Conservation (phyloP, 2,888 invertebrate genomes). For the Tricholauxania praeusta region DNA sequence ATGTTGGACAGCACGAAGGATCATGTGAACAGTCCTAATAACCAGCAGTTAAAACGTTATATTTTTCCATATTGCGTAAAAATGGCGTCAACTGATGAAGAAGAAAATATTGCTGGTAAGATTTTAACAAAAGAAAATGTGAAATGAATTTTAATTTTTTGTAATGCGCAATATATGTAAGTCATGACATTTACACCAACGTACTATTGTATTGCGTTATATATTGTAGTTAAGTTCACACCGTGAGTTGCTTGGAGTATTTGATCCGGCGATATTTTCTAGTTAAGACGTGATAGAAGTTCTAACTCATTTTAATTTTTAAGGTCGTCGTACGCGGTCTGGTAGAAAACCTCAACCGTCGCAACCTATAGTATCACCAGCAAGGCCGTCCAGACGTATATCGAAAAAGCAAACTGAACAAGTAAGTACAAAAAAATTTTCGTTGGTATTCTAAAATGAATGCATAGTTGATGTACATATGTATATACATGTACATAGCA, state of each 20-base stretch:
- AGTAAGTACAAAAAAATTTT: slow-evolving; percentile 63
- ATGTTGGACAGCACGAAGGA: no score
- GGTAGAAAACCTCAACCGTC: slow-evolving; percentile 67
- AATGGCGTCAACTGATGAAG: slow-evolving; percentile 68
- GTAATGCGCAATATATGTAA: no score
- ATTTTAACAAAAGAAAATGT: slow-evolving; percentile 25
- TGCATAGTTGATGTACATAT: no score
- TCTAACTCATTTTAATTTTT: slow-evolving; percentile 35
- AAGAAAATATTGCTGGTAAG: slow-evolving; percentile 51
- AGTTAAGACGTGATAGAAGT: no score
- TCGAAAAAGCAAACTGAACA: slow-evolving; percentile 62
- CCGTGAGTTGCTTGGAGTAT: no score
- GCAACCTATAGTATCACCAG: slow-evolving; percentile 56
- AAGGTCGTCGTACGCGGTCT: slow-evolving; percentile 73
- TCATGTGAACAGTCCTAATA: no score
- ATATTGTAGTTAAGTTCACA: no score
- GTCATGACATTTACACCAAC: no score
- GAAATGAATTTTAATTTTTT: background rate
- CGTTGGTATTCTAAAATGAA: no score
- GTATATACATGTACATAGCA: no score
- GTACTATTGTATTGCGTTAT: no score
- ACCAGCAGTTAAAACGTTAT: background rate
- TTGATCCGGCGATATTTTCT: no score
- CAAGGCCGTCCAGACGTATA: slow-evolving; percentile 59
- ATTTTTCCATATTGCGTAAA: slow-evolving; percentile 51